Base-by-base conservation (phyloP, 2,113 vertebrate genomes). In the Heterochromis multidens region DNA sequence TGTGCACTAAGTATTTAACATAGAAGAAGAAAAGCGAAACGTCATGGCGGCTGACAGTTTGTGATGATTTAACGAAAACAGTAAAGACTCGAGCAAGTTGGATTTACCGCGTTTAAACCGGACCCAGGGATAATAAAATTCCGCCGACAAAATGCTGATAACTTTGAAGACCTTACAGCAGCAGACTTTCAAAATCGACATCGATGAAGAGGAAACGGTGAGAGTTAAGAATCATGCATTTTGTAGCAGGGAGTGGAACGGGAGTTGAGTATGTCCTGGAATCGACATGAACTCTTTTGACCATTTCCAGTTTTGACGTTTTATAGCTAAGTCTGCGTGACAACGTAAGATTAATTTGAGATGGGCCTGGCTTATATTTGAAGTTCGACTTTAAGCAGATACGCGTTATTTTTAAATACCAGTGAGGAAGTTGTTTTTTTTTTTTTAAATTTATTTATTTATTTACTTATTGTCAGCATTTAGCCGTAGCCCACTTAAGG, bases 91-190 rank as follows among this genome's bases (percentile, higher is more conserved):
- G 74, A 77, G 7, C 60, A 93, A 94, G 86, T 94, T 89, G 46
- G 60, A 82, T 33, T 13, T 33, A 46, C 33, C 62, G 1, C 77
- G 27, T 82, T 92, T 31, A 40, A 78, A 59, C 19, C 6, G 19
- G 14, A 1, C 12, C 5, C 23, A 65, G 79, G 35, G 21, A 81
- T 7, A 23, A 10, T 49, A 79, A 37, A 67, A 79, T 5, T n/a
- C 37, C 9, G 21, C 46, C 43, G 88, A 17, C 94, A 95, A 97
- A 94, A 98, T 98, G 98, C 96, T 96, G 96, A 97, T 98, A 94
- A 99, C 97, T 6, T 90, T 99, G 94, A 99, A 98, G 92, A 99
- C 97, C 61, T 96, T 99, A 79, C 98, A 99, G 87, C 98, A 99
- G 92, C 97, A 98, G 94, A 98, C 97, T 79, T 99, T 99, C 92